phyloP scores from a whole-genome alignment of 2,888 invertebrate genomes.

The Leistus spinibarbis region DNA sequence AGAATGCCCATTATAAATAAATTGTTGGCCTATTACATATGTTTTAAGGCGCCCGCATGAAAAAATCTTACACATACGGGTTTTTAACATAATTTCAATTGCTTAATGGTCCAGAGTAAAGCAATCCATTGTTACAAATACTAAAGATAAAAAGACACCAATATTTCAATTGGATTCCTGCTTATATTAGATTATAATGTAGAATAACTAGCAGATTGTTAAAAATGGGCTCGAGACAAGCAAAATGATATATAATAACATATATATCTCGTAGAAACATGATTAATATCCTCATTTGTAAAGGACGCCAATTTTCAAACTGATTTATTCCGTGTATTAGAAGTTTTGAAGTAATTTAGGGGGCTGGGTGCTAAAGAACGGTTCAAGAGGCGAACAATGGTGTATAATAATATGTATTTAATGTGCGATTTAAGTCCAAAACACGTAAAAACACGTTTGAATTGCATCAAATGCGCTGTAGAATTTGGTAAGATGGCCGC shows the following conservation, averaged over 20 bases:
- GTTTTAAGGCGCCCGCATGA: conserved; percentile 23
- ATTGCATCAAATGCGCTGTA: conserved; percentile 3
- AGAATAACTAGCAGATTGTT: not conserved
- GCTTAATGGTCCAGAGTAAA: not conserved
- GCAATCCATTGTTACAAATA: not conserved
- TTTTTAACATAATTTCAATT: conserved; percentile 25
- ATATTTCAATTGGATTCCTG: not conserved
- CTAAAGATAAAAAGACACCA: not conserved
- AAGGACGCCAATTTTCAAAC: not conserved
- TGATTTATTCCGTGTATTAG: not conserved
- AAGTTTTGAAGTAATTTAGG: not conserved
- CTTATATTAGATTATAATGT: not conserved
- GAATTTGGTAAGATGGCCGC: conserved; percentile 43
- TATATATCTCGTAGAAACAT: too few species aligned
- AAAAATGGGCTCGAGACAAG: too few species aligned
- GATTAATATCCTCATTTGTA: too few species aligned
- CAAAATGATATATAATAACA: too few species aligned
- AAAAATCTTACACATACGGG: conserved; percentile 29
- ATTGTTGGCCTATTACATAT: not conserved
- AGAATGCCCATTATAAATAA: not conserved
- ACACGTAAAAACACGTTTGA: not conserved
- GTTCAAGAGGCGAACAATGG: not conserved
- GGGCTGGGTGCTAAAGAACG: not conserved
- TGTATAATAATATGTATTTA: not conserved
- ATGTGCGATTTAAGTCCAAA: not conserved